Evolutionary conservation across 2,797 vertebrate genomes (phyloP), one percentile per base, ranked within the genome.

Genomic region (Calcarius lapponicus): DNA sequence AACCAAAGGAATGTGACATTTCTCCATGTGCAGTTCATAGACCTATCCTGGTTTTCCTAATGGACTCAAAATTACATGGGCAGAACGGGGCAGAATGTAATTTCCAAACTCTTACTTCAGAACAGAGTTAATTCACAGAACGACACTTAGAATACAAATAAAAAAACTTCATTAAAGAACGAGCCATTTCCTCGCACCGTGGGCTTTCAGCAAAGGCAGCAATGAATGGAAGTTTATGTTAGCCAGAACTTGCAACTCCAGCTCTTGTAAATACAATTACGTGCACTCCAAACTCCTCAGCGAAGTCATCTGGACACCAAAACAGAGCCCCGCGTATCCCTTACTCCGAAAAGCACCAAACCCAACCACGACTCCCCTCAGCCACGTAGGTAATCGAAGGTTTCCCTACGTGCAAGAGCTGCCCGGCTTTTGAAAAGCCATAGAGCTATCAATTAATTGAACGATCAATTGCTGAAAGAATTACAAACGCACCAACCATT

Each of bases 1-100:
- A 97, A 94, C 78, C 83, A 93, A 97, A 96, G 93, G 96, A 97
- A 97, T 96, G 96, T 98, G 97, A 97, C 97, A 97, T 97, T 94
- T 96, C 96, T 97, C 95, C 76, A 90, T 92, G 97, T 94, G 97
- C 93, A 96, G 96, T 96, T 97, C 95, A 80, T 92, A 97, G 93
- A 94, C 96, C 79, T 96, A 95, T 96, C 89, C 95, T 73, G 96
- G 83, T 76, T 93, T 92, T 90, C 67, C 90, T 96, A 93, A 94
- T 67, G 92, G 89, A 85, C 94, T 96, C 93, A 72, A 86, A 97
- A 95, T 91, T 97, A 92, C 94, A 95, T 20, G 88, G 86, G 84
- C 69, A 95, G 90, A 96, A 93, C 17, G 38, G 86, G 84, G 84
- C 72, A 94, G 88, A 96, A 93, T 29, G 48, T 40, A 90, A 96